Evolutionary conservation across 2,888 invertebrate species (phyloP).

Genomic region (Caradrina kadenii): DNA sequence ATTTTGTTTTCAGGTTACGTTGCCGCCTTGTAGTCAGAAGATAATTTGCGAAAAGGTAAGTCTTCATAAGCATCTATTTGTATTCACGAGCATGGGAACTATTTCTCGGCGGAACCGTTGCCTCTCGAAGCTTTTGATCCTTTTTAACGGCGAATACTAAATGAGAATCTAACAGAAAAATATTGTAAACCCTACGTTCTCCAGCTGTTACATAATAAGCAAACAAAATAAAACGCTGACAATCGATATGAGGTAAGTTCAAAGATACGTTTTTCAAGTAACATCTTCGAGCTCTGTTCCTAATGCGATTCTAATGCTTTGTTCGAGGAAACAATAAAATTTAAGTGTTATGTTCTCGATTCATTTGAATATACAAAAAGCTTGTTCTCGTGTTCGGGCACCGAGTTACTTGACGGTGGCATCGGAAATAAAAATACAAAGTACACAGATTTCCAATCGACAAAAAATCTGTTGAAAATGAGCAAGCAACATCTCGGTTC

Average conservation of each 20-base stretch:
- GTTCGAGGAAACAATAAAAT: slow-evolving; percentile 69
- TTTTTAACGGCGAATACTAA: slow-evolving; percentile 64
- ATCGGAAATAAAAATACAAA: slow-evolving; percentile 66
- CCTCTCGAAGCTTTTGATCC: slow-evolving; percentile 65
- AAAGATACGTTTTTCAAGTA: slow-evolving; percentile 60
- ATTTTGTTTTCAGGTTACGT: slow-evolving; percentile 85
- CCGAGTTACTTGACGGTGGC: slow-evolving; percentile 43
- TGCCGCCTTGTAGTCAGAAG: slow-evolving; percentile 79
- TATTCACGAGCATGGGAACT: slow-evolving; percentile 79
- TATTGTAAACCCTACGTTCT: slow-evolving; percentile 45
- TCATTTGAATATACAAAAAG: slow-evolving; percentile 67
- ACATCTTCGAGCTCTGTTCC: slow-evolving; percentile 53
- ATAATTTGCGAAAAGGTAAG: slow-evolving; percentile 88
- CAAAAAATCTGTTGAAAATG: slow-evolving; percentile 74
- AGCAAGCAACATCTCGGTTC: slow-evolving; percentile 68
- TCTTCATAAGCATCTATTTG: slow-evolving; percentile 80
- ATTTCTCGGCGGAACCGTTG: slow-evolving; percentile 54
- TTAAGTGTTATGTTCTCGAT: slow-evolving; percentile 68
- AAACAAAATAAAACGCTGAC: slow-evolving; percentile 64
- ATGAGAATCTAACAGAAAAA: slow-evolving; percentile 59
- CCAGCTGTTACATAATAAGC: slow-evolving; percentile 50
- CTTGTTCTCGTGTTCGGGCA: slow-evolving; percentile 57
- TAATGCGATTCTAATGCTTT: slow-evolving; percentile 69
- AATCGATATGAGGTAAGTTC: slow-evolving; percentile 62
- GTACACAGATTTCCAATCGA: slow-evolving; percentile 62